phyloP scores from a whole-genome alignment of 2,113 vertebrate species.

The Columba livia region DNA sequence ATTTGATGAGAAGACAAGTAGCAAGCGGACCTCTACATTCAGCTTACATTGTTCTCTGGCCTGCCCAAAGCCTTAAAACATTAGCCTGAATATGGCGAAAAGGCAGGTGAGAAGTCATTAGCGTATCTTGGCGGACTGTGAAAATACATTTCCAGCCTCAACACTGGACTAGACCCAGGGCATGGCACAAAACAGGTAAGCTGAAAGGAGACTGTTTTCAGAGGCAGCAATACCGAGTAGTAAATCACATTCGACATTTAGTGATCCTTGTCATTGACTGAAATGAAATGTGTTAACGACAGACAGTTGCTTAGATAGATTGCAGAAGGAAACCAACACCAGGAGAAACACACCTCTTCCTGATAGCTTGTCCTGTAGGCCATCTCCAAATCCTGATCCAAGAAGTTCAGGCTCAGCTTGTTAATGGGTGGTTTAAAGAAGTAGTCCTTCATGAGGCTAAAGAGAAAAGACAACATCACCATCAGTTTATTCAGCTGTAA shows the following conservation, averaged over 20 bases:
- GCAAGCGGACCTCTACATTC: background rate
- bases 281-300: background rate
- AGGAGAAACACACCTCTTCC: conserved; percentile 82
- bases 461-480: conserved; percentile 15
- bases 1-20: background rate
- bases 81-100: background rate
- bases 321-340: background rate
- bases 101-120: background rate
- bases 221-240: background rate
- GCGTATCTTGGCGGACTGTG: background rate
- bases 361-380: conserved; percentile 92
- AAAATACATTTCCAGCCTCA: background rate
- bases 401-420: conserved; percentile 95
- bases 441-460: conserved; percentile 97
- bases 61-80: background rate
- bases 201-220: background rate
- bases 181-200: background rate
- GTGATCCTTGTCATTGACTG: background rate
- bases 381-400: conserved; percentile 88
- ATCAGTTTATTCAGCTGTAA: background rate
- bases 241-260: background rate
- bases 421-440: conserved; percentile 98
- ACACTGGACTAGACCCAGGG: background rate
- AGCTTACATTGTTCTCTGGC: background rate
- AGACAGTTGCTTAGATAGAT: background rate